Conservation (phyloP, 1,140 invertebrate genomes). For the Pseudomyrmex dendroicus region DNA sequence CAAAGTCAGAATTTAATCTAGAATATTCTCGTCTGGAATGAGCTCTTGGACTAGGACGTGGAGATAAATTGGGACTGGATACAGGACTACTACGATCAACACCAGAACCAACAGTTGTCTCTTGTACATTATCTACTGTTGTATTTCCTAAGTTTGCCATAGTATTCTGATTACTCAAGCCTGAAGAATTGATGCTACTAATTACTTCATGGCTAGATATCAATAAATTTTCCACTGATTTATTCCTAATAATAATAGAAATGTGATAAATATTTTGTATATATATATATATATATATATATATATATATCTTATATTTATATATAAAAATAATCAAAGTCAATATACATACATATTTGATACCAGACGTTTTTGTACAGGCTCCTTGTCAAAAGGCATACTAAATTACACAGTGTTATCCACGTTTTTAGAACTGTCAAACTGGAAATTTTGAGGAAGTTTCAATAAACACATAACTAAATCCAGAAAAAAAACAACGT, state of each 20-base stretch:
- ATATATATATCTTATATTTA: background rate
- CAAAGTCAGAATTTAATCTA: slow-evolving; percentile 71
- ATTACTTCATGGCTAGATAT: slow-evolving; percentile 88
- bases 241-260: slow-evolving; percentile 85
- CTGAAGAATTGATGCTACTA: slow-evolving; percentile 82
- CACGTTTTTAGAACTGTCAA: slow-evolving; percentile 45
- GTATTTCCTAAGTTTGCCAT: slow-evolving; percentile 75
- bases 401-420: slow-evolving; percentile 43
- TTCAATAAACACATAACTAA: background rate
- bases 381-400: slow-evolving; percentile 76
- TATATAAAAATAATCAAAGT: slow-evolving; percentile 3
- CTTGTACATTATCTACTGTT: slow-evolving; percentile 74
- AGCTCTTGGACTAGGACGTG: slow-evolving; percentile 84
- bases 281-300: background rate
- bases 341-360: slow-evolving; percentile 77
- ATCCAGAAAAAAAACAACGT: background rate
- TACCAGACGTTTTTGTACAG: slow-evolving; percentile 71
- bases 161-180: slow-evolving; percentile 74
- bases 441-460: slow-evolving; percentile 5
- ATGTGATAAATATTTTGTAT: background rate
- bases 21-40: slow-evolving; percentile 83
- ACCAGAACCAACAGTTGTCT: slow-evolving; percentile 73
- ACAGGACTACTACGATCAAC: slow-evolving; percentile 84
- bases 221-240: slow-evolving; percentile 88
- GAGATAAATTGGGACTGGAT: slow-evolving; percentile 85